phyloP scores from a whole-genome alignment of 2,888 invertebrate genomes.

The Automeris io region DNA sequence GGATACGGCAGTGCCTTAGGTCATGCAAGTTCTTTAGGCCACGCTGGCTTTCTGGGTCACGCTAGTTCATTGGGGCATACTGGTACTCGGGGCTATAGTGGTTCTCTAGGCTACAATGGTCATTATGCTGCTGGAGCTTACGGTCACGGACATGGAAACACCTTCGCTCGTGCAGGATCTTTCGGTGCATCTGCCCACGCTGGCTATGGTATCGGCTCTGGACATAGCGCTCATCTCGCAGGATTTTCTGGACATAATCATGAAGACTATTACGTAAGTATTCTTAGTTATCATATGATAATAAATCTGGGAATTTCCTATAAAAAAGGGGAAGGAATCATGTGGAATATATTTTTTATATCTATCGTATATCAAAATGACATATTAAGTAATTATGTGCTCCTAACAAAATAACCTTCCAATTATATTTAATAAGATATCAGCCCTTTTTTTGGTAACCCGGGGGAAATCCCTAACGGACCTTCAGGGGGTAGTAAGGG shows the following conservation, averaged over 20 bases:
- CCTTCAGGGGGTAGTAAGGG: too few relatives aligned
- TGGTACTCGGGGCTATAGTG: slow-evolving; percentile 20
- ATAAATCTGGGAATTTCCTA: too few relatives aligned
- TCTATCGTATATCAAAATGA: too few relatives aligned
- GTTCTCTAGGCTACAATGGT: not conserved
- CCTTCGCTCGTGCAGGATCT: slow-evolving; percentile 23
- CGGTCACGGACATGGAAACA: slow-evolving; percentile 9
- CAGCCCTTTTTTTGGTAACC: too few relatives aligned
- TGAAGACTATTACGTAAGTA: slow-evolving; percentile 50
- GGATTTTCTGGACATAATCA: slow-evolving; percentile 31
- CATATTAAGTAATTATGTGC: too few relatives aligned
- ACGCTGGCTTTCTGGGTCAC: slow-evolving; percentile 22
- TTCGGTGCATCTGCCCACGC: slow-evolving; percentile 20
- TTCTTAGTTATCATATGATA: not conserved
- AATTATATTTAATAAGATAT: too few relatives aligned
- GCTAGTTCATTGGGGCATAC: slow-evolving; percentile 19
- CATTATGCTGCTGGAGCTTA: not conserved
- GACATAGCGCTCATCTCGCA: slow-evolving; percentile 28
- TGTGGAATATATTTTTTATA: too few relatives aligned
- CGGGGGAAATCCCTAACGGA: too few relatives aligned
- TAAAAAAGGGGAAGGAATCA: too few relatives aligned
- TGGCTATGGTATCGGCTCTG: slow-evolving; percentile 18
- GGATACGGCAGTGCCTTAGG: slow-evolving; percentile 18
- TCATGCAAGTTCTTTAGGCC: slow-evolving; percentile 27
- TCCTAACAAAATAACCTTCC: too few relatives aligned